phyloP scores from a whole-genome alignment of 2,797 vertebrate species.

The Falco columbarius region DNA sequence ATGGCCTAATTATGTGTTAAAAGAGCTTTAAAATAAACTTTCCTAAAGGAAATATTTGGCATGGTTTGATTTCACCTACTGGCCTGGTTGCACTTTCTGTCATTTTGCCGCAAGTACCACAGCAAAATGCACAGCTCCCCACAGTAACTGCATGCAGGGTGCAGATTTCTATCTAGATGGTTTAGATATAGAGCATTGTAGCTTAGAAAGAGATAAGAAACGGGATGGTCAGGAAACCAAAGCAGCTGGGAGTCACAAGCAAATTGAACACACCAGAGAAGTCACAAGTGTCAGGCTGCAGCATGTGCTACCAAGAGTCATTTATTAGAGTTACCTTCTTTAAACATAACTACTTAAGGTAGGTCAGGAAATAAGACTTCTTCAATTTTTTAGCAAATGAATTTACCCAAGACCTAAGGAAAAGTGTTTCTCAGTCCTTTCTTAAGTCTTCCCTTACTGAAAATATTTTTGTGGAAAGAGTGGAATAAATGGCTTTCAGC shows the following conservation, averaged over 20 bases:
- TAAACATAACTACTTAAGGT: neutral
- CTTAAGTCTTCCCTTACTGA: neutral
- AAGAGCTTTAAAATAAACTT: slow-evolving; percentile 27
- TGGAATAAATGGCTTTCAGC: neutral
- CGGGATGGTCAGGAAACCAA: neutral
- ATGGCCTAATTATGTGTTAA: slow-evolving; percentile 11
- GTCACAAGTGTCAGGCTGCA: neutral
- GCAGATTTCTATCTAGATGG: neutral
- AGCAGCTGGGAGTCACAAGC: neutral
- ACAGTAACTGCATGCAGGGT: neutral
- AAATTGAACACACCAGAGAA: neutral
- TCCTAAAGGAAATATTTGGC: neutral
- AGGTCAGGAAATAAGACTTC: neutral
- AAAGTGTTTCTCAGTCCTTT: neutral
- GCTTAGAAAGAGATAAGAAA: neutral
- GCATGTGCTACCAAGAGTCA: neutral
- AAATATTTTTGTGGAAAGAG: neutral
- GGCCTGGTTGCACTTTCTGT: neutral
- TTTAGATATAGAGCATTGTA: neutral
- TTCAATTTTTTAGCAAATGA: neutral
- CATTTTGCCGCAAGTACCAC: neutral
- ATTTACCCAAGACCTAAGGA: neutral
- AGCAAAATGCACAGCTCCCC: neutral
- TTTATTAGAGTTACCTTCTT: neutral
- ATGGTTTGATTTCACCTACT: neutral